Base-by-base conservation (phyloP, 2,113 vertebrate genomes). In the Recurvirostra avosetta region DNA sequence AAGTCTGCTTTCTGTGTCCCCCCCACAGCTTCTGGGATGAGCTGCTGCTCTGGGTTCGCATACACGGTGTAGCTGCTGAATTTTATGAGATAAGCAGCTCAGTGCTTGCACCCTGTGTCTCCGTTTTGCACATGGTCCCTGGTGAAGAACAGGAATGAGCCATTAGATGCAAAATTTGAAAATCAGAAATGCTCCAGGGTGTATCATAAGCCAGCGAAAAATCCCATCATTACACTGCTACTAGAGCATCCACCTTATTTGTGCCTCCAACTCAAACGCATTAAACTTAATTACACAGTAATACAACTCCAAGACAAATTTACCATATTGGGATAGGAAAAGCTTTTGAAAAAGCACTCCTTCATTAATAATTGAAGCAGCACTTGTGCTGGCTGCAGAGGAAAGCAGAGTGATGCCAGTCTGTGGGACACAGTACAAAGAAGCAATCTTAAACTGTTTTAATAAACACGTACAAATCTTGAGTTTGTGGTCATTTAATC, bases 201-300 rank as follows among this genome's bases (percentile, higher is more conserved):
- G 26, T 72, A 65, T 62, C 36, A 59, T 84, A 56, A 52, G 25
- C 47, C 78, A 34, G 62, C 61, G 86, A 94, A 96, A 91, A 96
- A 95, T 56, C 56, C 50, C 18, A 47, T 70, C 71, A 29, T 76
- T 85, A 76, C 59, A 30, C 27, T 30, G 65, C 47, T 65, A 23
- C 81, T 73, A 82, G 43, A 81, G 30, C 88, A 92, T 93, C 40
- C 21, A 62, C 91, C 76, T 91, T 95, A 67, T 77, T 94, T 97
- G 66, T 77, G 79, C 32, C 89, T 82, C 61, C 10, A 50, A 83
- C 76, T 67, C 27, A 63, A 91, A 88, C 56, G 49, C 23, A 84
- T 70, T 94, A 91, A 96, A 86, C 47, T 89, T 96, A 84, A 97
- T 96, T 96, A 95, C 58, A 67, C 53, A 71, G 85, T 56, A 92